Conservation (phyloP, 1,140 invertebrate species). For the Drosophila jambulina region DNA sequence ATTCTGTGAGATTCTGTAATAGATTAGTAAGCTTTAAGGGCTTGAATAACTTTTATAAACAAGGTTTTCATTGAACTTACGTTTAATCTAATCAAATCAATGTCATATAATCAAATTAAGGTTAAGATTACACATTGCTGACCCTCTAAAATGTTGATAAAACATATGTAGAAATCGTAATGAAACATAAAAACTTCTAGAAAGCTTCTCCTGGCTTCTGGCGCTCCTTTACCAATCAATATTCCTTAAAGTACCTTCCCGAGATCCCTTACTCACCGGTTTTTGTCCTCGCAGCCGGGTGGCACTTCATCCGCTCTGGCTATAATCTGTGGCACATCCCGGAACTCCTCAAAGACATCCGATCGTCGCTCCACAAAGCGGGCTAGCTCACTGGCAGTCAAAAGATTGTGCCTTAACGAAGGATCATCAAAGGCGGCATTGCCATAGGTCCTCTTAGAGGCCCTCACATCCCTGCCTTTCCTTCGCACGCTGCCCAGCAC, state of each 20-base stretch:
- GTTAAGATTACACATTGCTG: background rate
- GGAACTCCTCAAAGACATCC: constrained; percentile 91
- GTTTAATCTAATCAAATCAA: constrained; percentile 1
- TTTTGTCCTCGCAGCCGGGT: constrained; percentile 94
- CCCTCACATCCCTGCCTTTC: constrained; percentile 88
- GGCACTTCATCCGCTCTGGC: constrained; percentile 93
- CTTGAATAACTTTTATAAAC: background rate
- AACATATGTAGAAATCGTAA: background rate
- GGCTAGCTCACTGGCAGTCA: constrained; percentile 86
- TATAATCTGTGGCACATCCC: constrained; percentile 91
- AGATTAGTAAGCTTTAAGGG: background rate
- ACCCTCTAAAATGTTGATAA: background rate
- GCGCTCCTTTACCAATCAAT: too few relatives aligned
- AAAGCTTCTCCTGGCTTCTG: background rate
- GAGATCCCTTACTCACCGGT: constrained; percentile 85
- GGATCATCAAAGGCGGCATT: constrained; percentile 97
- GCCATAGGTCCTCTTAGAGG: constrained; percentile 95
- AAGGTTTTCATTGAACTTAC: background rate
- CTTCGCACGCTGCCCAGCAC: constrained; percentile 91
- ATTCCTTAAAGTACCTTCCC: too few relatives aligned
- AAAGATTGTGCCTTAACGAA: constrained; percentile 74
- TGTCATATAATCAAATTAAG: background rate
- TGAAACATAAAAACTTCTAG: background rate
- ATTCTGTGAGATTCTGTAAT: background rate
- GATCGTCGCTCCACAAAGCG: constrained; percentile 91